Base-by-base conservation (phyloP, 2,113 vertebrate species). In the Mirza zaza region DNA sequence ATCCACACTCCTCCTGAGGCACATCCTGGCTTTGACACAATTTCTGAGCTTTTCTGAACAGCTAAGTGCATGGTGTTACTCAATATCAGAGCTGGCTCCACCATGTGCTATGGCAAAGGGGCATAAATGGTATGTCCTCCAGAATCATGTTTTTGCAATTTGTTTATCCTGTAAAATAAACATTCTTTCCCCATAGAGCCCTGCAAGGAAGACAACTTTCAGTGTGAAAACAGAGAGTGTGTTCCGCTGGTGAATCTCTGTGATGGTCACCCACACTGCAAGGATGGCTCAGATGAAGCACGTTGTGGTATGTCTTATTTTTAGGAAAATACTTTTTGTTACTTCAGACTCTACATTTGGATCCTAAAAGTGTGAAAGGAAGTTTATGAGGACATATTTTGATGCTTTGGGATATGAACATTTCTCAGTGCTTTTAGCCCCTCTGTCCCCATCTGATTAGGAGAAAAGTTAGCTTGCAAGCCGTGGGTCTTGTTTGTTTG, bases 201-300 rank as follows among this genome's bases (percentile, higher is more conserved):
- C 0, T 99, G 99, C 96, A 77, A 95, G 8, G n/a, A 13, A 3
- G 98, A 95, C 0, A 97, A 98, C 88, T 99, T 99, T 94, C 99
- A 98, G 82, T 99, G 99, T 97, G 81, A 76, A 1, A 98, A 98
- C 12, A 99, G 99, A 95, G 95, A 91, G 0, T 99, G 99, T 92
- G 97, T 99, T 96, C 98, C 98, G 0, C 39, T 97, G 39, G 42
- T 79, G 5, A 81, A 97, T n/a, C 97, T 99, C 59, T 99, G 99
- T 98, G 98, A 99, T 2, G 96, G 96, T 1, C 0, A 96, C 1
- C 77, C 81, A 3, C 98, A 99, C 39, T 99, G 99, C 97, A 73
- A 97, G 11, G 99, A 99, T 6, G 98, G 98, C 76, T 99, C 99
- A 0, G 99, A 99, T 59, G 99, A 99, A 98, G 96, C 97, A 1